Percentiles rank a stretch among this genome's conserved stretches.
Evolutionary conservation across 2,888 invertebrate species (phyloP).

Genomic region (Ormia ochracea): DNA sequence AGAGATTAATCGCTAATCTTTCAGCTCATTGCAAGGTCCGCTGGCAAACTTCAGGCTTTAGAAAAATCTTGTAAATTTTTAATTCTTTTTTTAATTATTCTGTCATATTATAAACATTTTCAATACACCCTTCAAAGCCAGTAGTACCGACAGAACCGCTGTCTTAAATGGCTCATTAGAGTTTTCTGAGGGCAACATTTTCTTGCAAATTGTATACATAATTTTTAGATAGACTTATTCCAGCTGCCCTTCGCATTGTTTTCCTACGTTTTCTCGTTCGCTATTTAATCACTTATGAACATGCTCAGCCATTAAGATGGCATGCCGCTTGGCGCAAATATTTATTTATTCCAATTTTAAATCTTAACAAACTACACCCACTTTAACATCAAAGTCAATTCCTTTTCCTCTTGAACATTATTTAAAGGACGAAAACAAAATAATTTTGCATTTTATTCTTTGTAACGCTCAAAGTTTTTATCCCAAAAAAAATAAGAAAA

Average conservation of each 20-base stretch:
- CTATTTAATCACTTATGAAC: constrained; percentile 1
- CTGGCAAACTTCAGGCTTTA: too few species aligned
- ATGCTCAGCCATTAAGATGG: constrained; percentile 33
- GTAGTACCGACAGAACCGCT: too few species aligned
- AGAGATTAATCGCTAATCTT: too few species aligned
- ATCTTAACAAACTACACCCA: constrained; percentile 46
- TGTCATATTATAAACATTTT: too few species aligned
- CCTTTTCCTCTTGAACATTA: neutral
- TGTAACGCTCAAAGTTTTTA: constrained; percentile 1
- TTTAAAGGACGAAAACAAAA: constrained; percentile 36
- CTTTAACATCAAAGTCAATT: constrained; percentile 53
- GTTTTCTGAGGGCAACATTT: too few species aligned
- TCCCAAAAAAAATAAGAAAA: neutral
- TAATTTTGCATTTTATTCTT: constrained; percentile 44
- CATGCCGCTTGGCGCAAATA: neutral
- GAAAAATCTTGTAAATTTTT: too few species aligned
- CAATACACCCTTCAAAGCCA: too few species aligned
- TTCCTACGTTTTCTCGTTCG: neutral
- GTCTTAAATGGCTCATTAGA: too few species aligned
- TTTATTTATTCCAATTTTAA: constrained; percentile 35
- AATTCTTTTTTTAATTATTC: too few species aligned
- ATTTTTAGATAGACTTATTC: neutral
- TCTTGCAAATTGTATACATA: neutral
- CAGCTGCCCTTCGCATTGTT: neutral
- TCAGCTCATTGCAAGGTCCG: too few species aligned